Base-by-base conservation (phyloP, 2,888 invertebrate genomes). In the Rhagonycha lutea region DNA sequence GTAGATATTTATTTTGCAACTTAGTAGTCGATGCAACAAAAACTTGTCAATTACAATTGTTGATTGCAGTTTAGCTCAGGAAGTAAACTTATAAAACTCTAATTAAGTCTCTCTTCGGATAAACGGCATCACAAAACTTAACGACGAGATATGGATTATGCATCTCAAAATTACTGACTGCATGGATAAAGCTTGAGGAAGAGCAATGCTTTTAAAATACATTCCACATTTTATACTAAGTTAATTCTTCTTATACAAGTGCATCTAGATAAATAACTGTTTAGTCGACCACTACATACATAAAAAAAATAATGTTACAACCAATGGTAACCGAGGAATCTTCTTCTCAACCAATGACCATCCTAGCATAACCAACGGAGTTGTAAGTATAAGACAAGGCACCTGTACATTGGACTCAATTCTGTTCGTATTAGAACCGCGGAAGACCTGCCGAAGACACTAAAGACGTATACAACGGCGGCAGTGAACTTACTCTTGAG, bases 351-450 rank as follows among this genome's bases (percentile, higher is more conserved):
- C 86, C 86, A 86, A 86, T 86, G 83, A 80, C 82, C 84, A 84
- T 80, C 82, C 80, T 83, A 81, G 83, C 83, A 81, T 81, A 82
- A 82, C 83, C 82, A 82, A 79, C 83, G 81, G 80, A 79, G 82
- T 80, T 80, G 83, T 80, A 82, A 81, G 83, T 87, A 87, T 87
- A 87, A 87, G 86, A 85, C 85, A 81, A 82, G 83, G 82, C 85
- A 84, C 85, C 84, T 86, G 87, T 83, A 82, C 80, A 80, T 81
- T 84, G 85, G 81, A 84, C 85, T 85, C 86, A 86, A 86, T 86
- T 86, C 85, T 83, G 82, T 80, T 79, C 79, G 80, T 80, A 83
- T 81, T 79, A 81, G 80, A 83, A 82, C 83, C 82, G 83, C 83
- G 83, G 82, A 83, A 83, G 82, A 82, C 79, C 79, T 77, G 76